phyloP scores from a whole-genome alignment of 92 coral and sea anemone genomes.

The Nematostella vectensis region DNA sequence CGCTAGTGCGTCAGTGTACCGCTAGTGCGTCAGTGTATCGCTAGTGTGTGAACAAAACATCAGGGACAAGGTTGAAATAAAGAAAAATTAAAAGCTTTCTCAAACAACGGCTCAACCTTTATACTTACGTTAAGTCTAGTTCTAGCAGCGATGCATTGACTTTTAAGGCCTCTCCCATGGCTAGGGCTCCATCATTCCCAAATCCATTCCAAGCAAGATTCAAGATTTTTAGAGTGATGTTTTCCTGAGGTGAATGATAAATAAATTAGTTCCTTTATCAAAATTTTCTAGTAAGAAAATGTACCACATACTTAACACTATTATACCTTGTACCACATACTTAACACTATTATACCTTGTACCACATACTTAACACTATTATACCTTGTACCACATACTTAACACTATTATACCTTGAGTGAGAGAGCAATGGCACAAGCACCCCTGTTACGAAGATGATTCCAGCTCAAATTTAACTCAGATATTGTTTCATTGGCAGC shows the following conservation, averaged over 20 bases:
- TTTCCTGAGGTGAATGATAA: slow-evolving; percentile 70
- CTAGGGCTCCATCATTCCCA: slow-evolving; percentile 95
- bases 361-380: no score
- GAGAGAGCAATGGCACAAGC: slow-evolving; percentile 92
- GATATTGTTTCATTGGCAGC: slow-evolving; percentile 80
- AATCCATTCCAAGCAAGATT: slow-evolving; percentile 99
- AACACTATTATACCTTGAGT: slow-evolving; percentile 84
- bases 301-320: no score
- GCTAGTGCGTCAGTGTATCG: no score
- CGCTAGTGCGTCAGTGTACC: no score
- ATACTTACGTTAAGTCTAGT: slow-evolving; percentile 82
- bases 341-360: no score
- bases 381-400: no score
- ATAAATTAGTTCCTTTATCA: background rate
- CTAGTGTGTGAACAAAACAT: no score
- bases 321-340: no score
- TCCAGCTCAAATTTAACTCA: slow-evolving; percentile 89
- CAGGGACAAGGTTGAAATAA: no score
- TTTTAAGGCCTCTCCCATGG: slow-evolving; percentile 90
- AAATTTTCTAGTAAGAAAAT: no score
- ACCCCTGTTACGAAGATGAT: slow-evolving; percentile 89
- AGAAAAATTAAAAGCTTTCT: no score
- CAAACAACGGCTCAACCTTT: no score
- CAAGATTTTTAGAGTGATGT: slow-evolving; percentile 60
- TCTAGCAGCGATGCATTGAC: slow-evolving; percentile 72